Percentiles rank a stretch among this genome's conserved stretches.
phyloP scores from a whole-genome alignment of 2,888 invertebrate genomes.

The Thymelicus acteon region DNA sequence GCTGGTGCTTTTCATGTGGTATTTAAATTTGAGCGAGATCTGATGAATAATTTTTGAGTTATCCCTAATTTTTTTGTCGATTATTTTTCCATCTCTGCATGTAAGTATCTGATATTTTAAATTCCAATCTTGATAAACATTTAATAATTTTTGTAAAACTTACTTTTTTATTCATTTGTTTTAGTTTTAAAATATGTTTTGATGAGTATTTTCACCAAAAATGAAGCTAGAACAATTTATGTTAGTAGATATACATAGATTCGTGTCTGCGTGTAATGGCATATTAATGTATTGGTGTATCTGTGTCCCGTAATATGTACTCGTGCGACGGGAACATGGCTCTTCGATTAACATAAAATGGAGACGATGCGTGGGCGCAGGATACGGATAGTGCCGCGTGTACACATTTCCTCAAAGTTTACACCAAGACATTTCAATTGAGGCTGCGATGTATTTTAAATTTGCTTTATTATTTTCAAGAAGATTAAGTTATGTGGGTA shows the following conservation, averaged over 20 bases:
- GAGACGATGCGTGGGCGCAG: conserved; percentile 76
- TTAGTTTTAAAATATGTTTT: too few species aligned
- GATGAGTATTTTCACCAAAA: too few species aligned
- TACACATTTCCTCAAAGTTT: conserved; percentile 31
- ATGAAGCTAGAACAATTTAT: conserved; percentile 9
- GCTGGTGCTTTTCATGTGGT: too few species aligned
- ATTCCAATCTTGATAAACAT: too few species aligned
- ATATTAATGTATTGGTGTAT: conserved; percentile 60
- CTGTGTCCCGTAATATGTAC: conserved; percentile 62
- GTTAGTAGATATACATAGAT: conserved; percentile 12
- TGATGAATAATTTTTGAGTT: too few species aligned
- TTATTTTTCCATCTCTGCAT: too few species aligned
- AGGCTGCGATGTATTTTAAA: background rate
- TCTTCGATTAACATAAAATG: conserved; percentile 85
- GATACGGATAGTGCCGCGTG: conserved; percentile 44
- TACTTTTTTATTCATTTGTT: too few species aligned
- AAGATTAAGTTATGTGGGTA: too few species aligned
- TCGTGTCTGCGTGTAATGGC: conserved; percentile 20
- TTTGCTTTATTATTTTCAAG: background rate
- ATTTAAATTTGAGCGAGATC: too few species aligned
- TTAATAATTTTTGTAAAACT: too few species aligned
- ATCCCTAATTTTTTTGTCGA: too few species aligned
- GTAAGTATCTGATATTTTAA: too few species aligned
- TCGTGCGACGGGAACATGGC: conserved; percentile 71
- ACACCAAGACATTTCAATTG: conserved; percentile 31